These are phyloP conservation scores for Ictidomys tridecemlineatus DNA, from an alignment of 2,113 vertebrate species.

Conservation along the genomic window DNA sequence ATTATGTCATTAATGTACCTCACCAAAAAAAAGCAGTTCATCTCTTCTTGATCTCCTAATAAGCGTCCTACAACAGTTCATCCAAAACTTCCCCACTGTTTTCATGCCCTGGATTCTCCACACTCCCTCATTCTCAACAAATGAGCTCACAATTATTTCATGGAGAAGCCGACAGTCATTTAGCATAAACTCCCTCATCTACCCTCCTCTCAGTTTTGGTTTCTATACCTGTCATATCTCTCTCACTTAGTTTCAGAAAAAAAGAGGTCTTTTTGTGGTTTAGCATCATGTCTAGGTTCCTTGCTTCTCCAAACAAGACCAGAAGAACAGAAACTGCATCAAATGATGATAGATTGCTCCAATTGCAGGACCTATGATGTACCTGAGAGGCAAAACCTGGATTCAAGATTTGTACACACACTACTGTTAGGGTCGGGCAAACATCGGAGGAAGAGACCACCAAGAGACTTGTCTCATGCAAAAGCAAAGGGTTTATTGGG, in stretches of 20 bases:
- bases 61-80: constrained; percentile 50
- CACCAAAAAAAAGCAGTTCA: constrained; percentile 54
- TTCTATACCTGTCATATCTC: background rate
- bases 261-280: background rate
- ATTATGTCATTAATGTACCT: constrained; percentile 69
- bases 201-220: background rate
- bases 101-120: constrained; percentile 4
- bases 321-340: background rate
- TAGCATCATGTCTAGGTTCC: background rate
- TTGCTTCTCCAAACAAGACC: background rate
- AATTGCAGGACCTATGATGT: background rate
- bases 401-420: background rate
- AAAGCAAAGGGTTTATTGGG: too few relatives aligned
- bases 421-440: too few relatives aligned
- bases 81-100: constrained; percentile 6
- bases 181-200: background rate
- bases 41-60: constrained; percentile 70
- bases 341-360: background rate
- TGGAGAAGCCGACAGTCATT: background rate
- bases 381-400: background rate
- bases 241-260: background rate
- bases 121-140: constrained; percentile 11
- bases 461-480: too few relatives aligned
- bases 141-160: constrained; percentile 55
- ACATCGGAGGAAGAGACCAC: too few relatives aligned